Base-by-base conservation (phyloP, 2,797 vertebrate genomes). In the Capromys pilorides region DNA sequence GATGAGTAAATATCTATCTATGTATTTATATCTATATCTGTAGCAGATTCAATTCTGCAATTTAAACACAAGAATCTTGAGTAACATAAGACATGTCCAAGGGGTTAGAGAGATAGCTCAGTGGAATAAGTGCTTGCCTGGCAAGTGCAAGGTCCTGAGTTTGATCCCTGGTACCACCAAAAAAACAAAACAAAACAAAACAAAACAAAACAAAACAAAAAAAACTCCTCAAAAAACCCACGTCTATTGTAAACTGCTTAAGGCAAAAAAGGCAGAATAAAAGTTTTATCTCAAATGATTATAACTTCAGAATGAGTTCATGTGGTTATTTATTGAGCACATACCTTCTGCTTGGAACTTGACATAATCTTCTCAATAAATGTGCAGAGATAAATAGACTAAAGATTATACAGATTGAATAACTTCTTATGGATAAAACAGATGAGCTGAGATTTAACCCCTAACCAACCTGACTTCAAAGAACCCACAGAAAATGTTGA, bases 321-420 rank as follows among this genome's bases (percentile, higher is more conserved):
- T 75, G 24, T 82, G 89, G 91, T 94, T 93, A 90, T 95, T 90
- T 92, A 92, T 49, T 79, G 73, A 94, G 57, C 41, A 59, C 80
- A 54, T 45, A 91, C 16, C 82, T 67, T 86, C 82, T 90, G 49
- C 41, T 90, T 67, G 69, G 64, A 73, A 78, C 33, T 80, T 95
- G 80, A 66, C 86, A 66, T 57, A 86, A 88, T 88, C 19, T 69
- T 83, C 31, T 82, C 80, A 62, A 81, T 88, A 88, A 90, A 86
- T 28, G 41, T 67, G 49, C 31, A 87, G 71, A n/a, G 39, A n/a
- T 33, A 64, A 92, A 75, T 26, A 90, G 36, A 78, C 80, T 67
- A 67, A 82, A 54, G 77, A 54, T 67, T 77, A 73, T 7, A 1
- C 5, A 62, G 66, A 13, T 26, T 85, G 31, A 41, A 24, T 66